Base-by-base conservation (phyloP, 2,888 invertebrate species). In the Encarsia formosa region DNA sequence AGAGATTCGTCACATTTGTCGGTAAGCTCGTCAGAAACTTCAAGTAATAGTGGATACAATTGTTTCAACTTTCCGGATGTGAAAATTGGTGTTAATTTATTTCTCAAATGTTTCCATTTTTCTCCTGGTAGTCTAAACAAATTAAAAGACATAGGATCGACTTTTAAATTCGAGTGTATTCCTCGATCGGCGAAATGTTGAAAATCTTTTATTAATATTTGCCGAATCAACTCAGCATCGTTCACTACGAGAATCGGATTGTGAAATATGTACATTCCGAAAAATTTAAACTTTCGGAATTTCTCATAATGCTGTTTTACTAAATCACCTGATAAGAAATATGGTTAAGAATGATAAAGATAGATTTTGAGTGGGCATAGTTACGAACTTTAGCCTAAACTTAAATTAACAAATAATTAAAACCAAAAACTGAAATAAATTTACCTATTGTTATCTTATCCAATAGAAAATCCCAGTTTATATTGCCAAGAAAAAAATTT, bases 61-160 rank as follows among this genome's bases (percentile, higher is more conserved):
- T 63, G 61, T 49, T 73, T 75, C 59, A 75, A 64, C 52, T 73
- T 74, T 9, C 73, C 72, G 0, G 73, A 66, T 1, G 75, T 75
- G 52, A 75, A 75, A 4, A 72, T 69, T n/a, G 75, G 73, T 3
- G 70, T 68, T n/a, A 75, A 53, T 52, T 73, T 74, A 13, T 64
- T 57, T 3, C 75, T 63, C n/a, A 75, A 53, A 48, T 64, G 62
- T 34, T 64, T 68, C 75, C 75, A 75, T 32, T 64, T 66, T 8
- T 62, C 56, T 1, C 75, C 75, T 6, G 63, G 50, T 18, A 70
- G 40, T 0, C 61, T 49, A 24, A 73, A 68, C 22, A 74, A 52
- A 46, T 71, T 64, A 1, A 61, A 68, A 9, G 62, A 60, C 3
- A 74, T 47, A 1, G 70, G 72, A 52, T 74, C 72, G 5, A 62